Conservation (phyloP, 2,888 invertebrate genomes). For the Oscheius sp. region DNA sequence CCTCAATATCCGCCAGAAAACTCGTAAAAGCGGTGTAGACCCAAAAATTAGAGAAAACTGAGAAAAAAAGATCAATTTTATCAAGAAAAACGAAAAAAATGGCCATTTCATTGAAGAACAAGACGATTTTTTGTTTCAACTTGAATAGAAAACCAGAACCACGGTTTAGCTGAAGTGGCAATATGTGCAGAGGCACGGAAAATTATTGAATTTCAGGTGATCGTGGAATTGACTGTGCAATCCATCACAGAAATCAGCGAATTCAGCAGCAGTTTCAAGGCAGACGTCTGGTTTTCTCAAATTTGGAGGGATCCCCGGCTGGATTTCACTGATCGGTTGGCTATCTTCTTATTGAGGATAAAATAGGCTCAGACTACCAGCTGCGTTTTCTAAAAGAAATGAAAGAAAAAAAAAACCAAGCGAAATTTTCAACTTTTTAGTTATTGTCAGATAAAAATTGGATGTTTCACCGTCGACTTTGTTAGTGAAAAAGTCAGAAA, state of each 20-base stretch:
- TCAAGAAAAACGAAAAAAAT: too few species aligned
- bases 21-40: too few species aligned
- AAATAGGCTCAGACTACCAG: not conserved
- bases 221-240: conserved; percentile 72
- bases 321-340: conserved; percentile 62
- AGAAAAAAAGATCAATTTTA: too few species aligned
- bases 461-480: too few species aligned
- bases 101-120: too few species aligned
- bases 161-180: too few species aligned
- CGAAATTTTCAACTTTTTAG: not conserved
- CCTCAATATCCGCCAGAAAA: too few species aligned
- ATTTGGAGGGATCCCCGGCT: conserved; percentile 72
- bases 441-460: not conserved
- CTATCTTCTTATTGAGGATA: conserved; percentile 36
- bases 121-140: not conserved
- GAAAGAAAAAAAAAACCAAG: not conserved
- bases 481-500: too few species aligned
- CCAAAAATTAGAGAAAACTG: too few species aligned
- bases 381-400: not conserved
- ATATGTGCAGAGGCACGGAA: not conserved
- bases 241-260: conserved; percentile 72
- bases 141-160: not conserved
- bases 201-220: conserved; percentile 49
- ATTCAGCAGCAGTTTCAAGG: conserved; percentile 70
- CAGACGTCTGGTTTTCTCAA: conserved; percentile 73